These are phyloP conservation scores for Hylaeus volcanicus DNA, from an alignment of 1,140 invertebrate genomes.

Conservation along the genomic window DNA sequence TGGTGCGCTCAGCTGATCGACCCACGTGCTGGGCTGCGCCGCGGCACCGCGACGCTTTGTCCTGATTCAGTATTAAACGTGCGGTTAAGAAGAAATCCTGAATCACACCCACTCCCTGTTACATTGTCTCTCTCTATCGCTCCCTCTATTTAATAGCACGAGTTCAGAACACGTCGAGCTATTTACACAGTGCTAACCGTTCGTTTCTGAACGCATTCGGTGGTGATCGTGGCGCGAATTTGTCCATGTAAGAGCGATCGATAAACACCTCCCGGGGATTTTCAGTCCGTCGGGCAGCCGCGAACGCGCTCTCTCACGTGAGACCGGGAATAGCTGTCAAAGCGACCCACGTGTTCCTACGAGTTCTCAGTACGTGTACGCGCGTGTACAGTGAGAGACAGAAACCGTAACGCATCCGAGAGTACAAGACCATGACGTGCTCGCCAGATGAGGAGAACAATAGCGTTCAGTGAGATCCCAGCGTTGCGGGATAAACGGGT, in stretches of 20 bases:
- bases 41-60: background rate
- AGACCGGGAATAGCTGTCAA: slow-evolving; percentile 39
- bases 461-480: background rate
- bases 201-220: background rate
- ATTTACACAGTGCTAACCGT: background rate
- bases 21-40: slow-evolving; percentile 35
- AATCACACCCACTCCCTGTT: background rate
- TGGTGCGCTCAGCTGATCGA: slow-evolving; percentile 33
- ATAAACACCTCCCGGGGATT: slow-evolving; percentile 49
- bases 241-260: slow-evolving; percentile 18
- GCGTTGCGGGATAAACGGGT: background rate
- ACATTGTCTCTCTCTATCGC: too few relatives aligned
- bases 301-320: slow-evolving; percentile 32
- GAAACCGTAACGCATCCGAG: background rate
- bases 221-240: slow-evolving; percentile 9
- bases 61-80: background rate
- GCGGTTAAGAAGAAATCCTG: slow-evolving; percentile 3
- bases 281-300: slow-evolving; percentile 14
- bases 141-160: background rate
- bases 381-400: slow-evolving; percentile 4
- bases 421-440: too few relatives aligned
- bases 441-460: background rate
- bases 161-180: background rate
- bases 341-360: slow-evolving; percentile 39
- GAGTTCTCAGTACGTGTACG: slow-evolving; percentile 20